Conservation (phyloP, 2,113 vertebrate species). For the Chionodraco myersi region DNA sequence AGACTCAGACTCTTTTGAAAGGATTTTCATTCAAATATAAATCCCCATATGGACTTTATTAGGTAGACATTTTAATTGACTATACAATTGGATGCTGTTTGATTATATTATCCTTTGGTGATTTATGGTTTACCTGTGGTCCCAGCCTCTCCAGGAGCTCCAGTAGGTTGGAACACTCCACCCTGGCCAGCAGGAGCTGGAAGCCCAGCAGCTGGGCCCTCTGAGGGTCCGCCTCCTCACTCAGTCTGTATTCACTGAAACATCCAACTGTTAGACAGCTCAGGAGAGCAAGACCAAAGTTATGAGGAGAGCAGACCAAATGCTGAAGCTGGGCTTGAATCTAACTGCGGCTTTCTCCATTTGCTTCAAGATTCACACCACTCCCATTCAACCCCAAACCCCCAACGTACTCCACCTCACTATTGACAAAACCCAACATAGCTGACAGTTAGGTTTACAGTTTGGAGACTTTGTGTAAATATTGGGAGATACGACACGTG, state of each 20-base stretch:
- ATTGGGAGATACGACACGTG: not conserved
- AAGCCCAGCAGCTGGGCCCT: slow-evolving; percentile 82
- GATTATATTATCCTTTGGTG: not conserved
- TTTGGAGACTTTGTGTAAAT: not conserved
- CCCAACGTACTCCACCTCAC: not conserved
- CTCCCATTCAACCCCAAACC: not conserved
- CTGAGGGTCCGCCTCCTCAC: slow-evolving; percentile 73
- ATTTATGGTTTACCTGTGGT: slow-evolving; percentile 38
- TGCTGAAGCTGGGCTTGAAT: not conserved
- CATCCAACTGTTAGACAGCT: not conserved
- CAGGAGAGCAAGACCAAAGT: not conserved
- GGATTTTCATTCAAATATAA: not conserved
- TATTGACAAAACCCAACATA: not conserved
- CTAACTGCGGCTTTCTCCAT: not conserved
- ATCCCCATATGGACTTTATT: not conserved
- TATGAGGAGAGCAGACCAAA: not conserved
- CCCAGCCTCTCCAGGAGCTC: slow-evolving; percentile 71
- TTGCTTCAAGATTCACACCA: not conserved
- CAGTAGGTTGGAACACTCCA: slow-evolving; percentile 81
- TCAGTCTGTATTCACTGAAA: slow-evolving; percentile 83
- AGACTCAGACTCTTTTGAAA: not conserved
- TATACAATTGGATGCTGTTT: not conserved
- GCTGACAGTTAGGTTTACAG: not conserved
- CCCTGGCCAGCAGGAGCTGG: slow-evolving; percentile 88
- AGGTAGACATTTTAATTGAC: not conserved